Base-by-base conservation (phyloP, 23 tunicate genomes). In the Trididemnum nubilum region DNA sequence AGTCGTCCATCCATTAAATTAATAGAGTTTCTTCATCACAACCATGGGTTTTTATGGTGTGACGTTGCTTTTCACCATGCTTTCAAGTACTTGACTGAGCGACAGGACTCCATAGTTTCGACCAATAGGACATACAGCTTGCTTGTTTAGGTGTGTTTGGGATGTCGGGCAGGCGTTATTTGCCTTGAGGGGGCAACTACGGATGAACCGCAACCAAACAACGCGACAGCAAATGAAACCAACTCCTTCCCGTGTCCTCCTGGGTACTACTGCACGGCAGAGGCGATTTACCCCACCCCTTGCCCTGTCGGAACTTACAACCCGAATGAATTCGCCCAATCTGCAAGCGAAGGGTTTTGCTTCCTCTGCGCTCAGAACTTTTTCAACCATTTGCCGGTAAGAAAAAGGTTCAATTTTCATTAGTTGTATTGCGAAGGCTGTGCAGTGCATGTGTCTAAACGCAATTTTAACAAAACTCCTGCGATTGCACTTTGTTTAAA, bases 241-340 rank as follows among this genome's bases (percentile, higher is more conserved):
- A 88, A 87, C 37, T 89, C 99, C 27, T 95, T 60, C 54, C 96
- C 95, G 31, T 95, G 99, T 73, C 99, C 99, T 0, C 87, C 86
- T 34, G 99, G 99, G 9, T 95, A 95, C 39, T 95, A 77, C 51
- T 95, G 99, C 78, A 89, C 89, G 21, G 73, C 83, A 12, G 88
- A 88, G 1, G 74, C 96, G 7, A 82, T 39, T 24, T 24, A 31
- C 12, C 99, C 99, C 4, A 79, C 83, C 0, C 82, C 96, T 35
- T 95, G 99, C 50, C 99, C 99, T 2, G 82, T 84, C 40, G 99
- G 99, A 58, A 89, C 86, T 19, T 95, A 89, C 79, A 86, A 90
- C 40, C 86, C 92, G 15, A 40, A 36, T 54, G 99, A 95, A 37
- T 90, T 83, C 64, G 95, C 65, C 28, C 78, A 85, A 82, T 57